These are phyloP conservation scores for Gobio occitaniae DNA, from an alignment of 2,797 vertebrate species.

Conservation along the genomic window DNA sequence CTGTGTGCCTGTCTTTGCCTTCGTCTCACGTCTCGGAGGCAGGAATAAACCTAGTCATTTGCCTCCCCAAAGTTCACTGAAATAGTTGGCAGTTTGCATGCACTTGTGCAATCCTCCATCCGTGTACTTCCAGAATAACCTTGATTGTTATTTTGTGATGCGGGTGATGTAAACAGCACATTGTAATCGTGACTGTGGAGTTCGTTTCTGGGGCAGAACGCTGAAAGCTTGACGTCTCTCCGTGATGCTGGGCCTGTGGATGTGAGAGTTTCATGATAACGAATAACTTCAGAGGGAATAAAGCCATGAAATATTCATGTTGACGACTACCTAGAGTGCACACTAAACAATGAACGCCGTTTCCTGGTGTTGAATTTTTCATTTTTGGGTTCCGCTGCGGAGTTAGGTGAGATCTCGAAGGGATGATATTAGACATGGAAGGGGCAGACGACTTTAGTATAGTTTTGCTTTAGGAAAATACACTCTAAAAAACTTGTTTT, in stretches of 20 bases:
- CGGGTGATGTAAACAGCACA: neutral
- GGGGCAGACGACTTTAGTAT: neutral
- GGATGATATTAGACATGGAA: constrained; percentile 12
- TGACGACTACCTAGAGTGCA: constrained; percentile 21
- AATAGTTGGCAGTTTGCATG: constrained; percentile 1
- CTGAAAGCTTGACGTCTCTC: neutral
- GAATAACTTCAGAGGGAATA: constrained; percentile 25
- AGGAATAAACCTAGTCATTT: constrained; percentile 43
- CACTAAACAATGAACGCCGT: constrained; percentile 18
- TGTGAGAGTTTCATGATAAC: constrained; percentile 11
- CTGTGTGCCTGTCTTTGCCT: constrained; percentile 3
- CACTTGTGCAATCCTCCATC: neutral
- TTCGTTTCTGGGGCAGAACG: constrained; percentile 1
- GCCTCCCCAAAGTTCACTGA: constrained; percentile 28
- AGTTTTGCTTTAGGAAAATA: neutral
- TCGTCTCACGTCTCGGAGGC: constrained; percentile 10
- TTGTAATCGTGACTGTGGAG: neutral
- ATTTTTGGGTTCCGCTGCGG: neutral
- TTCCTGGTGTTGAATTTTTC: constrained; percentile 25
- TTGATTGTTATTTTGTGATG: constrained; percentile 6
- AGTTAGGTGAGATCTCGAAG: constrained; percentile 10
- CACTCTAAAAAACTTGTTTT: no score
- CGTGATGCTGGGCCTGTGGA: neutral
- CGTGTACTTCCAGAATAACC: constrained; percentile 9
- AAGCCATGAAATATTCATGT: constrained; percentile 28